Percentiles rank a stretch among this genome's conserved stretches.
phyloP scores from a whole-genome alignment of 2,797 vertebrate species.

The Pseudotriccus pelzelni region DNA sequence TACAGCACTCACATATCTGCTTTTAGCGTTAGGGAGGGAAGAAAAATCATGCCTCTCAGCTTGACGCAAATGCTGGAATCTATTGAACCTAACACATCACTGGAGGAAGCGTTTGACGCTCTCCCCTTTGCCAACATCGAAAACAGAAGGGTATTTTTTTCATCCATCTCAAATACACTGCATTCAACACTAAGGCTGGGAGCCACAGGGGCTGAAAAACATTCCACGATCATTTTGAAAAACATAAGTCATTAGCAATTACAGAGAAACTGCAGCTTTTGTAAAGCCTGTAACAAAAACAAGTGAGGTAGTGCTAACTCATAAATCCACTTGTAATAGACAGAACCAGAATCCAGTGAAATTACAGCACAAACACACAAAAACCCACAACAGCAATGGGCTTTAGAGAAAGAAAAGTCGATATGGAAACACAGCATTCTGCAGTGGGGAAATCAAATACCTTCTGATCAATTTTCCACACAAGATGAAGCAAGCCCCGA shows the following conservation, averaged over 20 bases:
- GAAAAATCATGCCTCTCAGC: neutral
- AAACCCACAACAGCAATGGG: rapidly evolving
- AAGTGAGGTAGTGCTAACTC: neutral
- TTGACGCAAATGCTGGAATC: neutral
- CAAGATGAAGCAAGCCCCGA: neutral
- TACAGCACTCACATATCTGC: neutral
- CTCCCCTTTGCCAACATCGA: neutral
- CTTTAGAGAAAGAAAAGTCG: neutral
- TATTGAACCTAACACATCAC: rapidly evolving
- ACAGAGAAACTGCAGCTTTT: slow-evolving; percentile 3
- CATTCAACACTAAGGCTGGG: neutral
- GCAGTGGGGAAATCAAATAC: neutral
- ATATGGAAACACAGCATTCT: neutral
- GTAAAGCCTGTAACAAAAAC: slow-evolving; percentile 9
- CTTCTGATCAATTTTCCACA: slow-evolving; percentile 22
- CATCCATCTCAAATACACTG: neutral
- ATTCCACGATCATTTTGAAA: neutral
- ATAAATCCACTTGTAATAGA: neutral
- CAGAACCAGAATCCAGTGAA: neutral
- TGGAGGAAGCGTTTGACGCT: neutral
- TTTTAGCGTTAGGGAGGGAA: neutral
- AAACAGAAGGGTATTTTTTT: neutral
- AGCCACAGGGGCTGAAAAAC: neutral
- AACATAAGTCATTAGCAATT: slow-evolving; percentile 27
- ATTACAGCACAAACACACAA: neutral